A percentile compares a stretch with the other conserved stretches of the same genome.
These are phyloP conservation scores for Pristionchus exspectatus DNA, from an alignment of 2,888 invertebrate genomes.

Conservation along the genomic window DNA sequence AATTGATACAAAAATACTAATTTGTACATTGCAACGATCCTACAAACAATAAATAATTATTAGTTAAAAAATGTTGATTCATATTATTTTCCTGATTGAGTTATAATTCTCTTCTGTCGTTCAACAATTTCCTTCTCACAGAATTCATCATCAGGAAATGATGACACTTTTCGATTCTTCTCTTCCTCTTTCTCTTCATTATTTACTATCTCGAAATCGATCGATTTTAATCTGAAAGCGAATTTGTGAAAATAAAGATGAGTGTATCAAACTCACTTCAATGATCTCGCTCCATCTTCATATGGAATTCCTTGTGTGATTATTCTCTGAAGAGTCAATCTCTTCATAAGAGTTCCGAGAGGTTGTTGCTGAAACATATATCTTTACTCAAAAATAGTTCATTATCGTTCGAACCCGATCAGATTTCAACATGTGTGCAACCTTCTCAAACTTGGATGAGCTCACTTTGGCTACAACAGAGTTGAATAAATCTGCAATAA, in stretches of 20 bases:
- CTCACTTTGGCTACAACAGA: not conserved
- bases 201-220: not conserved
- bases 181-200: not conserved
- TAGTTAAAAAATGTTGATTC: not conserved
- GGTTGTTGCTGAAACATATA: not conserved
- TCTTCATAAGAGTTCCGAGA: not conserved
- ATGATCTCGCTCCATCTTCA: constrained; percentile 22
- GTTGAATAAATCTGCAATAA: not conserved
- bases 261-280: not conserved
- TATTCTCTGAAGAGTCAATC: not conserved
- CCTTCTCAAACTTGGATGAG: not conserved
- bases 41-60: no score
- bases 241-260: no score
- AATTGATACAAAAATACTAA: not conserved
- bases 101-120: not conserved
- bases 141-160: constrained; percentile 2
- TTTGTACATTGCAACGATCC: no score
- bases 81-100: not conserved
- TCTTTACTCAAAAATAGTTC: not conserved
- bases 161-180: not conserved
- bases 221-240: constrained; percentile 15
- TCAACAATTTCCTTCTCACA: constrained; percentile 4
- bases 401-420: not conserved
- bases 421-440: not conserved
- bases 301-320: not conserved